phyloP scores from a whole-genome alignment of 1,140 invertebrate genomes.

The Drosophila bipectinata region DNA sequence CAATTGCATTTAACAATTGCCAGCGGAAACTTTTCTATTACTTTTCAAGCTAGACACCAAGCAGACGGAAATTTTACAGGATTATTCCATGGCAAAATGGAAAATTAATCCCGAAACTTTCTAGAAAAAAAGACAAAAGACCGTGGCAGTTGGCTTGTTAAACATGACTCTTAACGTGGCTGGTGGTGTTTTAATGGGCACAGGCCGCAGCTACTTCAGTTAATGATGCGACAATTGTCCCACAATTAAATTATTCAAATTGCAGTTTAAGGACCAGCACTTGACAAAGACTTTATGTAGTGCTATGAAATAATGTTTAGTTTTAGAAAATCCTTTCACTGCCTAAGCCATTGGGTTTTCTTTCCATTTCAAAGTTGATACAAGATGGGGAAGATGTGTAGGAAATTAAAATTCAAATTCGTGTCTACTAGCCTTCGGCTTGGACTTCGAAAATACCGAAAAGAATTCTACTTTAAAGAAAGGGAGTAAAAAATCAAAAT shows the following conservation, averaged over 20 bases:
- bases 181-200: conserved; percentile 26
- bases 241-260: conserved; percentile 71
- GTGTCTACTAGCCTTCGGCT: conserved; percentile 64
- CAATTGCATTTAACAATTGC: conserved; percentile 80
- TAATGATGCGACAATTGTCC: conserved; percentile 65
- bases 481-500: not conserved
- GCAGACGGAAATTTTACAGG: conserved; percentile 62
- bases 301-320: conserved; percentile 57
- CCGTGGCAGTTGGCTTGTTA: conserved; percentile 20
- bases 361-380: not conserved
- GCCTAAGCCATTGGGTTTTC: conserved; percentile 25
- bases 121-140: conserved; percentile 27
- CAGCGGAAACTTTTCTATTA: conserved; percentile 53
- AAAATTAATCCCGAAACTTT: conserved; percentile 68
- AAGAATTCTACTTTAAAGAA: conserved; percentile 9
- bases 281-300: conserved; percentile 39
- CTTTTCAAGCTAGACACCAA: conserved; percentile 26
- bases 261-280: conserved; percentile 39
- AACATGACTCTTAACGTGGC: conserved; percentile 33
- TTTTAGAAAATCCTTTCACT: conserved; percentile 56
- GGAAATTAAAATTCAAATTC: conserved; percentile 71
- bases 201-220: conserved; percentile 54
- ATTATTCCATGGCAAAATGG: conserved; percentile 68
- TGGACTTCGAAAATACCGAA: conserved; percentile 9
- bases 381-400: conserved; percentile 17